Evolutionary conservation across 2,888 invertebrate species (phyloP).

Genomic region (Lordiphosa fenestrarum): DNA sequence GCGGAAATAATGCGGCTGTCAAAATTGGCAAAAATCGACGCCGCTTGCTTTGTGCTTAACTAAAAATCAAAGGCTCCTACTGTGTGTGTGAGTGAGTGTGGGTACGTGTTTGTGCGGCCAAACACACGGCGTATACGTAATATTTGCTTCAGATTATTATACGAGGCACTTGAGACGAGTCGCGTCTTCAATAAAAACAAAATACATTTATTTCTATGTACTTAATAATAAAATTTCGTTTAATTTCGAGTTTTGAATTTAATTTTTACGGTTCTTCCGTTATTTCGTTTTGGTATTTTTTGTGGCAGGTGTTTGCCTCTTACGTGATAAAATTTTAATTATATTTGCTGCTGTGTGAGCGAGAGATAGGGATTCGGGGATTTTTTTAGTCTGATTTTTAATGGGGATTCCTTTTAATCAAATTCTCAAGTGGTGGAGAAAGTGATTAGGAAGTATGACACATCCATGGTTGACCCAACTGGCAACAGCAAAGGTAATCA

Average conservation of each 20-base stretch:
- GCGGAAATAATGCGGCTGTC: conserved; percentile 71
- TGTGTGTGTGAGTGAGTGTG: conserved; percentile 19
- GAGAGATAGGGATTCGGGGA: background rate
- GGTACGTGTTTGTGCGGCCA: conserved; percentile 26
- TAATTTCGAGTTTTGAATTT: conserved; percentile 60
- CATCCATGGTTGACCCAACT: too few relatives aligned
- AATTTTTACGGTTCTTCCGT: conserved; percentile 36
- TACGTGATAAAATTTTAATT: conserved; percentile 60
- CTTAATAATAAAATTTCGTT: conserved; percentile 64
- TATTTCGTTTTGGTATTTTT: conserved; percentile 12
- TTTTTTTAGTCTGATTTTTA: conserved; percentile 29
- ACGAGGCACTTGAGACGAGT: conserved; percentile 59
- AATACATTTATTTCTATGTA: conserved; percentile 26
- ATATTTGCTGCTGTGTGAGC: conserved; percentile 15
- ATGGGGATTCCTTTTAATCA: conserved; percentile 9
- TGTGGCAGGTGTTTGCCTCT: conserved; percentile 39
- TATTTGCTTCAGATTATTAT: conserved; percentile 62
- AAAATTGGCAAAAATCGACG: conserved; percentile 69
- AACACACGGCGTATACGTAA: conserved; percentile 56
- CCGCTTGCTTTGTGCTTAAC: conserved; percentile 56
- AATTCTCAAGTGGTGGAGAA: background rate
- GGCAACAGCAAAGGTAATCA: too few relatives aligned
- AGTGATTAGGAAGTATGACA: background rate
- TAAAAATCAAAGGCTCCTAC: conserved; percentile 62
- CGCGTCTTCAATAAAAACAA: conserved; percentile 35